phyloP scores from a whole-genome alignment of 2,113 vertebrate species.

The Danio rerio region GRCz12tu NC_133196.1:26995501-26996000 shows the following conservation, averaged over 20 bases:
- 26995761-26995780: slow-evolving; percentile 86
- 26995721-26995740: slow-evolving; percentile 96
- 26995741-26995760: slow-evolving; percentile 87
- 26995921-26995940: not conserved
- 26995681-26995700: slow-evolving; percentile 83
- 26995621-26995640: slow-evolving; percentile 90
- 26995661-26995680: slow-evolving; percentile 86
- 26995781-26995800: slow-evolving; percentile 72
- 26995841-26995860: slow-evolving; percentile 90
- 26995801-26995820: slow-evolving; percentile 34
- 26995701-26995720: slow-evolving; percentile 93
- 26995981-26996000: no score
- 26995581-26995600: slow-evolving; percentile 90
- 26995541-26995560: slow-evolving; percentile 85
- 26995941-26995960: not conserved
- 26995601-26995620: slow-evolving; percentile 88
- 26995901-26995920: slow-evolving; percentile 49
- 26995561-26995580: slow-evolving; percentile 84
- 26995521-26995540: slow-evolving; percentile 82
- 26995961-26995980: not conserved
- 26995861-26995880: slow-evolving; percentile 61
- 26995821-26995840: slow-evolving; percentile 88
- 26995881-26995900: slow-evolving; percentile 54
- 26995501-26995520: slow-evolving; percentile 34
- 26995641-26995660: slow-evolving; percentile 93